Evolutionary conservation across 1,140 invertebrate species (phyloP), one percentile per base, ranked within the genome.

Genomic region (Phocides pigmalion): DNA sequence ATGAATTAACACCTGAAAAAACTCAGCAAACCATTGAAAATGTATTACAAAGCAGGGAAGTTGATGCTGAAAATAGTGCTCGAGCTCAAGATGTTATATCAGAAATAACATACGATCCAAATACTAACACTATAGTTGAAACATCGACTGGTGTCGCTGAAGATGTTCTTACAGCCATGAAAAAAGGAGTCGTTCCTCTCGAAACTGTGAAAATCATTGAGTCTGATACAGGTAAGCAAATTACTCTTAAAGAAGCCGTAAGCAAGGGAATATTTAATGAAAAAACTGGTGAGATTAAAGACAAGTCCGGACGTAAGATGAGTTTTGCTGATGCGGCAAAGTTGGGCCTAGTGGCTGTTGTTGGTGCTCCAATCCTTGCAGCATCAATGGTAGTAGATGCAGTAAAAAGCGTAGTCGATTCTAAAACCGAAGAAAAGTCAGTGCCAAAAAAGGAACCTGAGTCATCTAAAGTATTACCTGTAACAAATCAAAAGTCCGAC

Each of bases 241-340:
- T 98, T 42, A 93, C 94, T 28, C 90, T 98, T 15, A 92, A 94
- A 14, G 96, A 98, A 86, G 97, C 97, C 1, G 93, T 98, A 8
- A 85, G 93, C 8, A 94, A 94, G 74, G 95, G 95, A 39, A 94
- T 97, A 51, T 92, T 98, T 11, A 94, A 97, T 90, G 92, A 94
- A 69, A 92, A 95, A 44, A 96, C 95, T 0, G 95, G 95, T 11
- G 93, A 95, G 66, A 94, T 97, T 62, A 93, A 93, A 66, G 94
- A 95, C 68, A 92, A 93, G 54, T 82, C 92, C 5, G 95, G 95
- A 17, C 93, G 94, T 42, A 95, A 93, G 66, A 94, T 97, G 15
- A 94, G 93, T 22, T 87, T 97, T 25, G 89, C 93, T 17, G 95
- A 97, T 69, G 97, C 97, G 14, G 93, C 94, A 4, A 96, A 95